Percentiles rank a stretch among this genome's conserved stretches.
These are phyloP conservation scores for Hydrotaea diabolus DNA, from an alignment of 2,888 invertebrate species.

Conservation along the genomic window DNA sequence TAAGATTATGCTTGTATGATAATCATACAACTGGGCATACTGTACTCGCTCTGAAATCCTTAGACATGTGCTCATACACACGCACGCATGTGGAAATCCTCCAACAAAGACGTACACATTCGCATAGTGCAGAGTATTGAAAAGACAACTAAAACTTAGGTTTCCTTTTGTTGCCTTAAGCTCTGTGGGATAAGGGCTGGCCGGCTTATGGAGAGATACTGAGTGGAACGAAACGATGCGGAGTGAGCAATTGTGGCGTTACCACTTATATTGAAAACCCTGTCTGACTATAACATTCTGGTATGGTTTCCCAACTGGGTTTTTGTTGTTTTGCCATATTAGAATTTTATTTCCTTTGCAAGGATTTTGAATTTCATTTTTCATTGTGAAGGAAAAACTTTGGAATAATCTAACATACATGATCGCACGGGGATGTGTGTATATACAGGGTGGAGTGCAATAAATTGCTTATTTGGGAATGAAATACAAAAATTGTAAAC, in stretches of 20 bases:
- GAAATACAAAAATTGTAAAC: too few relatives aligned
- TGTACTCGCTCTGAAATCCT: background rate
- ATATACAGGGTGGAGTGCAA: too few relatives aligned
- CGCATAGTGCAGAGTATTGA: background rate
- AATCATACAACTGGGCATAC: constrained; percentile 24
- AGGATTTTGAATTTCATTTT: background rate
- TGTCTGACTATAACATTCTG: background rate
- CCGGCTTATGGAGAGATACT: background rate
- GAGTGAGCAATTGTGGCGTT: background rate
- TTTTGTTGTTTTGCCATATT: too few relatives aligned
- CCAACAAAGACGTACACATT: background rate
- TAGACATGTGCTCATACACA: background rate
- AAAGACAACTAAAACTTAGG: constrained; percentile 21
- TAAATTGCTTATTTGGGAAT: too few relatives aligned
- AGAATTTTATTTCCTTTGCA: background rate
- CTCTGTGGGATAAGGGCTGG: background rate
- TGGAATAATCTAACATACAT: too few relatives aligned
- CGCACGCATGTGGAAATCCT: background rate
- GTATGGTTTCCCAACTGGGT: background rate
- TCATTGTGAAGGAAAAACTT: background rate
- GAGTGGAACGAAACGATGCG: background rate
- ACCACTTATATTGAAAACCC: background rate
- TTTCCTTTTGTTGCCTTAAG: background rate
- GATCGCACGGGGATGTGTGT: too few relatives aligned
- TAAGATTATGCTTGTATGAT: constrained; percentile 11